Base-by-base conservation (phyloP, 2,113 vertebrate species). In the Sturnus vulgaris region DNA sequence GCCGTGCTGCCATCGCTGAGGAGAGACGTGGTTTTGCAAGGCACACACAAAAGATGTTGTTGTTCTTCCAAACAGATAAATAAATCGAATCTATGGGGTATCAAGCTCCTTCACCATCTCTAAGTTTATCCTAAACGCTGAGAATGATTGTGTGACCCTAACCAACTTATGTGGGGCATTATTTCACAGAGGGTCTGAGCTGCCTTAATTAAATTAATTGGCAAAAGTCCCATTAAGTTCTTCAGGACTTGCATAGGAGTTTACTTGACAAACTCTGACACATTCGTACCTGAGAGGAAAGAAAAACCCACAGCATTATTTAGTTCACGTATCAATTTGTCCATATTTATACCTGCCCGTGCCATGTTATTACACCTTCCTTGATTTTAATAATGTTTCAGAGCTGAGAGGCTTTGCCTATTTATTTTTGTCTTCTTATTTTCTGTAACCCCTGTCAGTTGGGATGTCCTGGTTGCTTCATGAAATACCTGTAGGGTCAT, bases 401-500 rank as follows among this genome's bases (percentile, higher is more conserved):
- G 91, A 96, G 19, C 68, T 14, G 47, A 69, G 39, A 68, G 56
- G 46, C n/a, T 61, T 49, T 28, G 21, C 46, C 44, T 28, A 13
- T 40, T 39, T 73, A 63, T 57, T 79, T 78, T 88, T 93, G 44
- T 17, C 15, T 44, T 53, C 73, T 93, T 82, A 23, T 85, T 86
- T 96, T 71, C 82, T 82, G 77, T 87, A 82, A 15, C 82, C 68
- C 16, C 6, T 24, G 30, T 70, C 47, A 75, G 82, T 19, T 68
- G 88, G 79, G 94, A 91, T 94, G 70, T 86, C 87, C 89, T 92
- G 46, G 22, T 82, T 97, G 83, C 83, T 82, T 84, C 68, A 78
- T 57, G 69, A 86, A 94, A 93, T 96, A 94, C 61, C 91, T 96
- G 69, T 82, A 87, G 75, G 90, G 84, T 96, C 72, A 93, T 92